phyloP scores from a whole-genome alignment of 1,140 invertebrate species.

The Eupristina koningsbergeri region DNA sequence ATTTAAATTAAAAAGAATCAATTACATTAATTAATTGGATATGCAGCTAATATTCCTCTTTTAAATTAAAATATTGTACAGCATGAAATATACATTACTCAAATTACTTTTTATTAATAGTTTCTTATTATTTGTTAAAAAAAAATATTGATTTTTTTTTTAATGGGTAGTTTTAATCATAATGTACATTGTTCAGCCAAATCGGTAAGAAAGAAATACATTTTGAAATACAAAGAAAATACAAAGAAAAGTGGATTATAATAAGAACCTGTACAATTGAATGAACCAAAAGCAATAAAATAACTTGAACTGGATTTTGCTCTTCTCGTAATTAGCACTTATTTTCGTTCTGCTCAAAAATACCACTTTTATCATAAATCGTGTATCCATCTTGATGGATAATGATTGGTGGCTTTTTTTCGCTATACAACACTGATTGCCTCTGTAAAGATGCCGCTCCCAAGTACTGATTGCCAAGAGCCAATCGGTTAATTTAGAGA shows the following conservation, averaged over 20 bases:
- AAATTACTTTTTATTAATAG: no score
- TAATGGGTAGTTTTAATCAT: no score
- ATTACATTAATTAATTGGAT: no score
- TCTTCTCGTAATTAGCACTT: background rate
- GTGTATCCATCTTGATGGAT: background rate
- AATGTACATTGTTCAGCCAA: no score
- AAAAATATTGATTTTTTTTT: no score
- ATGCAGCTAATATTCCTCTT: no score
- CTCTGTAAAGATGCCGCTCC: background rate
- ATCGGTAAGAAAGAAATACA: no score
- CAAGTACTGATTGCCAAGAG: background rate
- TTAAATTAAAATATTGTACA: no score
- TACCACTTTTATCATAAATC: background rate
- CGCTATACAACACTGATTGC: background rate
- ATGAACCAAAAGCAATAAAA: background rate
- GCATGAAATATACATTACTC: no score
- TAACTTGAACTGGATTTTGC: background rate
- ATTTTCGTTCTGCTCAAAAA: background rate
- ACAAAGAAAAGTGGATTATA: background rate
- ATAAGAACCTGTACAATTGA: background rate
- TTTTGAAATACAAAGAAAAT: no score
- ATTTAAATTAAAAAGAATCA: no score
- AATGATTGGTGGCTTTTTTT: background rate
- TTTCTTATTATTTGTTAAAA: no score
- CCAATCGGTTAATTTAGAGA: conserved; percentile 4